A percentile compares a stretch with the other conserved stretches of the same genome.
Conservation (phyloP, 2,888 invertebrate genomes). For the Ctenicera cuprea region DNA sequence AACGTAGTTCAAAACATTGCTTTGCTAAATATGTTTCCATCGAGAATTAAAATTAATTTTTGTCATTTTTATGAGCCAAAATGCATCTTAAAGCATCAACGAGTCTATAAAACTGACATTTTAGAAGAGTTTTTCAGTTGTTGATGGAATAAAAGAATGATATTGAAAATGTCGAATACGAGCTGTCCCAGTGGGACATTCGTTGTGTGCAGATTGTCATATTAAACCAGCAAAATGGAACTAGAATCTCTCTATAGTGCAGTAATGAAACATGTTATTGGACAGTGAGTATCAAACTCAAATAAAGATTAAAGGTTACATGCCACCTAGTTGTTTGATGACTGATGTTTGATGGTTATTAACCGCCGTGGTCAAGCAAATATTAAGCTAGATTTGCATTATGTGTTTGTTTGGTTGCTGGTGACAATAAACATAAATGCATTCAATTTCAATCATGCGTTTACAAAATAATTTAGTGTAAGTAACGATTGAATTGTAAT, state of each 20-base stretch:
- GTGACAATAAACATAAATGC: too few relatives aligned
- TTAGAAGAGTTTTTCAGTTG: neutral
- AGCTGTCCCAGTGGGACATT: slow-evolving; percentile 6
- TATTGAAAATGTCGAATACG: slow-evolving; percentile 23
- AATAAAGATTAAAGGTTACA: slow-evolving; percentile 1
- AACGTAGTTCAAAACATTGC: too few relatives aligned
- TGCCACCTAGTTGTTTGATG: neutral
- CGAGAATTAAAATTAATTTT: too few relatives aligned
- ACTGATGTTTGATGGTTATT: neutral
- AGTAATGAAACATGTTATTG: slow-evolving; percentile 27
- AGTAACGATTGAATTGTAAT: too few relatives aligned
- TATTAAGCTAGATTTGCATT: too few relatives aligned
- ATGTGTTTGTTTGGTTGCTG: too few relatives aligned
- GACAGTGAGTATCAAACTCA: neutral
- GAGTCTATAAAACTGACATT: neutral
- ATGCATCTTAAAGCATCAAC: too few relatives aligned
- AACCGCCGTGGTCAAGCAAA: too few relatives aligned
- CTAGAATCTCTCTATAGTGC: neutral
- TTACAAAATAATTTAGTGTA: too few relatives aligned
- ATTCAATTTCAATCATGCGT: too few relatives aligned
- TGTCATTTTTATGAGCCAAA: too few relatives aligned
- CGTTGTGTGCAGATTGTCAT: slow-evolving; percentile 24
- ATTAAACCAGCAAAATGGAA: slow-evolving; percentile 11
- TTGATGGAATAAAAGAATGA: slow-evolving; percentile 1
- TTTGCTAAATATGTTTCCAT: too few relatives aligned